phyloP scores from a whole-genome alignment of 2,797 vertebrate species.

The Acanthopagrus latus region DNA sequence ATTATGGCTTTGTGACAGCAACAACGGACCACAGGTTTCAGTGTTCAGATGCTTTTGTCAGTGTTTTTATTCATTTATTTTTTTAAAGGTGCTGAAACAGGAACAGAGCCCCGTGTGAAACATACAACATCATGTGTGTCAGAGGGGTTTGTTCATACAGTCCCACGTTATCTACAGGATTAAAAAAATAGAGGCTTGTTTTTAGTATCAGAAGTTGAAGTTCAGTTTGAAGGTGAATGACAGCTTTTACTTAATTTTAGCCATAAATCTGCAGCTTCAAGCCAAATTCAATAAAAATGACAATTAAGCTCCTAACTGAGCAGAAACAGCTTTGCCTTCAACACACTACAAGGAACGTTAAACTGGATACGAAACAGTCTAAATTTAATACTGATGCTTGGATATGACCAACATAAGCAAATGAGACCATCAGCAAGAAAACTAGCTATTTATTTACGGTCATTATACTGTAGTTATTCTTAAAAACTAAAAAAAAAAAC shows the following conservation, averaged over 20 bases:
- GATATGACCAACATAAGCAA: no score
- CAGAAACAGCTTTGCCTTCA: background rate
- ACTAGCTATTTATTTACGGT: no score
- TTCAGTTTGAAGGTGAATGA: background rate
- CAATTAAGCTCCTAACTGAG: background rate
- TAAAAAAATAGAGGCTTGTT: background rate
- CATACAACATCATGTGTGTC: background rate
- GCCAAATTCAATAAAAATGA: background rate
- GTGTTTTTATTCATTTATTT: background rate
- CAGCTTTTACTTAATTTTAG: background rate
- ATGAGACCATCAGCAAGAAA: no score
- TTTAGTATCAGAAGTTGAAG: background rate
- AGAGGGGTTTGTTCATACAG: background rate
- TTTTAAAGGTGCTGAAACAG: slow-evolving; percentile 52
- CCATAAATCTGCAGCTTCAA: background rate
- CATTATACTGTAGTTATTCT: no score
- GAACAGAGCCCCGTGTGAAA: slow-evolving; percentile 16
- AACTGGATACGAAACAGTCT: no score
- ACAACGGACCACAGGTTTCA: slow-evolving; percentile 28
- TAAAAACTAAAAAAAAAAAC: no score
- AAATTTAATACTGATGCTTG: no score
- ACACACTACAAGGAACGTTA: background rate
- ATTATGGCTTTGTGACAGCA: slow-evolving; percentile 58
- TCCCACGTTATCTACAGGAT: slow-evolving; percentile 18
- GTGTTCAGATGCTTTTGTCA: slow-evolving; percentile 24